Evolutionary conservation across 2,113 vertebrate genomes (phyloP), one percentile per base, ranked within the genome.

Genomic region (Xiphophorus hellerii): DNA sequence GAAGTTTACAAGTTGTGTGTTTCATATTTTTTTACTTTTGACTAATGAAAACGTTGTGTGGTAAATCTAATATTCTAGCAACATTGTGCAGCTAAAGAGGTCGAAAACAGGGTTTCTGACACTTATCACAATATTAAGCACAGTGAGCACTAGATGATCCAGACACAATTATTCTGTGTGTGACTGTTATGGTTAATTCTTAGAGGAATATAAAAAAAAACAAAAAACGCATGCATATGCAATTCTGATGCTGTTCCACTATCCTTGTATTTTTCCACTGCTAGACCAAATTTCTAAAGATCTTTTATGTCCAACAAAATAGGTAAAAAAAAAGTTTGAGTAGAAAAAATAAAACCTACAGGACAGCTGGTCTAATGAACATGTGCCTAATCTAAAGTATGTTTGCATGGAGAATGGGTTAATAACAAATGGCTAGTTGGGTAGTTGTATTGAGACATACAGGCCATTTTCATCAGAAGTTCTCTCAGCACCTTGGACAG

Each of bases 31-130:
- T 27, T 48, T 62, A 3, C 31, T 37, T 58, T 27, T 25, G 54
- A 75, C 10, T 71, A 0, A 29, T 39, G 29, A 42, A 13, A 71
- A 69, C 14, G 54, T 31, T 30, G 31, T 37, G 35, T 78, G 58
- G 17, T 76, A 79, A 65, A 77, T 69, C 31, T 8, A 74, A 44
- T 64, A 67, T 31, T 31, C 60, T 2, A 66, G 54, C 8, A 64
- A n/a, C 33, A 68, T 4, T 48, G 15, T 62, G 37, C 62, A 33
- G 20, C 35, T 37, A 44, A 75, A 17, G 6, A 73, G 37, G 28
- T 81, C 86, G 89, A 92, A 37, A 37, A 78, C 68, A 90, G 84
- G 85, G 82, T 66, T 63, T 72, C 33, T 81, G 84, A 77, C 81
- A 72, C 66, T n/a, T 77, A 27, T 58, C 3, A 66, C 54, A 62